These are phyloP conservation scores for Brachystomella parvula DNA, from an alignment of 1,140 invertebrate genomes.

Conservation along the genomic window DNA sequence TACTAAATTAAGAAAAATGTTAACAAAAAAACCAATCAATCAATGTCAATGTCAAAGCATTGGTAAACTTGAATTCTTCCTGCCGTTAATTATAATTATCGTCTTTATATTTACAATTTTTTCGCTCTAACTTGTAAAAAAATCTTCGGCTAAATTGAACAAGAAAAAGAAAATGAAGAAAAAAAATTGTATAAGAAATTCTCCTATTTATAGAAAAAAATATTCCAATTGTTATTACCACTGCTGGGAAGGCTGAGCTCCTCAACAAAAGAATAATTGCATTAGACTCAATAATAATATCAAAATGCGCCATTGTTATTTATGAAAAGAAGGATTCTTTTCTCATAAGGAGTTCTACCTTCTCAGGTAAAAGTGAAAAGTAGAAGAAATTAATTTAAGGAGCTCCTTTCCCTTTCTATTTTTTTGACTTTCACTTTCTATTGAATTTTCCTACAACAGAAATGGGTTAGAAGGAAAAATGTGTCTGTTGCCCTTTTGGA, in stretches of 20 bases:
- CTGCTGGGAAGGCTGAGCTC: background rate
- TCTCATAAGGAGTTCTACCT: background rate
- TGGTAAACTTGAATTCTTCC: conserved; percentile 9
- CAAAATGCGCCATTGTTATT: conserved; percentile 8
- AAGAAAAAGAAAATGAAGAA: background rate
- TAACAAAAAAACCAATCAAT: background rate
- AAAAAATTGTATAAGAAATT: conserved; percentile 4
- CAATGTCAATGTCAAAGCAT: conserved; percentile 1
- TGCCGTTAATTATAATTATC: conserved; percentile 11
- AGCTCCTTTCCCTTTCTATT: background rate
- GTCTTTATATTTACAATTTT: conserved; percentile 9
- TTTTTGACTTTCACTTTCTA: background rate
- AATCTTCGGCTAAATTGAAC: conserved; percentile 6
- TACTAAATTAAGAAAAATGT: background rate
- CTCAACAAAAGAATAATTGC: background rate
- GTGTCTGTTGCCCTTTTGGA: too few relatives aligned
- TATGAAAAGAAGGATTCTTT: background rate
- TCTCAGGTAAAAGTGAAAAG: background rate
- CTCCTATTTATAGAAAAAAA: conserved; percentile 3
- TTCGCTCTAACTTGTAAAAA: background rate
- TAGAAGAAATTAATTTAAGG: background rate
- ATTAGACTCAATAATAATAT: conserved; percentile 13
- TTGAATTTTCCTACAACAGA: background rate
- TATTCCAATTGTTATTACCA: background rate
- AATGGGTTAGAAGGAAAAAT: too few relatives aligned